These are phyloP conservation scores for Phylloscopus trochiloides DNA, from an alignment of 2,113 vertebrate genomes.

Conservation along the genomic window DNA sequence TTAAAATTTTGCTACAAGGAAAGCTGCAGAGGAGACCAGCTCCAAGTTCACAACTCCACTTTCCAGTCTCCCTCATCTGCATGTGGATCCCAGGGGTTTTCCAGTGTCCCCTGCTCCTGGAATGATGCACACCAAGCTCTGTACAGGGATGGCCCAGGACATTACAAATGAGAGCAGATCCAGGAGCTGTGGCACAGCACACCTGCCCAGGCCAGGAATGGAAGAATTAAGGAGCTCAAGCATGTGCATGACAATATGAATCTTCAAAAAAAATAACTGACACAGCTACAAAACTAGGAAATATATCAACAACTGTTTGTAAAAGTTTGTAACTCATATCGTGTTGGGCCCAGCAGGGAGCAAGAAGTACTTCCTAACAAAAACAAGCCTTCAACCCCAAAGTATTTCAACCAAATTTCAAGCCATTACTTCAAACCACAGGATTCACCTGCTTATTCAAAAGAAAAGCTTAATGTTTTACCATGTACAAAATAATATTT, in stretches of 20 bases:
- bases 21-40: background rate
- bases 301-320: background rate
- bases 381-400: background rate
- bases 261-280: background rate
- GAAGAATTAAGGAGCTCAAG: background rate
- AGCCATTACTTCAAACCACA: background rate
- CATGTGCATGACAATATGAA: background rate
- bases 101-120: background rate
- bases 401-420: background rate
- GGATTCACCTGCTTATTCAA: background rate
- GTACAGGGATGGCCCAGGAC: background rate
- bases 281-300: background rate
- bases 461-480: background rate
- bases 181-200: background rate
- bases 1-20: background rate
- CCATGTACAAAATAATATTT: background rate
- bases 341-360: background rate
- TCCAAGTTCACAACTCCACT: background rate
- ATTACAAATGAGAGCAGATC: background rate
- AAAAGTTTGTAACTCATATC: background rate
- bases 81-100: background rate
- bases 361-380: background rate
- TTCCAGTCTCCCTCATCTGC: background rate
- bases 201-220: background rate
- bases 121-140: background rate